Evolutionary conservation across 2,113 vertebrate genomes (phyloP), one percentile per base, ranked within the genome.

Genomic region (Cygnus atratus): DNA sequence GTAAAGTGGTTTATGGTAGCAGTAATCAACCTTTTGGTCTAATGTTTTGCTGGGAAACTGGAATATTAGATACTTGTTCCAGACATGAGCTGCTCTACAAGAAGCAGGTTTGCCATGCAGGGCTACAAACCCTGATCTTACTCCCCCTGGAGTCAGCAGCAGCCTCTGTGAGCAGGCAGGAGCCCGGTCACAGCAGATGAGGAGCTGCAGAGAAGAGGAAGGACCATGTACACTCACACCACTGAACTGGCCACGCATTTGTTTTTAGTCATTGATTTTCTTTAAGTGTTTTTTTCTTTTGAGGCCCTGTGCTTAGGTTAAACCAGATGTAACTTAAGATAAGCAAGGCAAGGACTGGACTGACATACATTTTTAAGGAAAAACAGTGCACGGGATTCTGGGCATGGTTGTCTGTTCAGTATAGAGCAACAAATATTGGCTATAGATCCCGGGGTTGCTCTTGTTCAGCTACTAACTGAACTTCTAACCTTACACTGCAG

Each of bases 101-200:
- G 28, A 11, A 67, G 62, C 65, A 65, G 4, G 3, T 57, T 57
- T 82, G 13, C 20, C 52, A 5, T 2, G 1, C 2, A 9, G 16
- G 10, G 6, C 52, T 87, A 26, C 29, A 43, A 74, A 70, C n/a
- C 43, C 18, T 59, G 6, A 37, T 66, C 82, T 67, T 26, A 62
- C 20, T 74, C 67, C 50, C 68, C 24, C 8, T 33, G 26, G 37
- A 83, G 37, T 31, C 82, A 86, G 52, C 20, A 81, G 54, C 41
- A 24, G 6, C 44, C 66, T 58, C 70, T 50, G 52, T 0, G 0
- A 71, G 29, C 18, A 16, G 2, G 0, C 29, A 25, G 43, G 46
- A 78, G 75, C 43, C 52, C 7, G 2, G 33, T 52, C 22, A 0
- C 33, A 66, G 12, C 4, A 19, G 22, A 26, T 14, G 26, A 55